Base-by-base conservation (phyloP, 2,113 vertebrate genomes). In the Bostrychus sinensis region DNA sequence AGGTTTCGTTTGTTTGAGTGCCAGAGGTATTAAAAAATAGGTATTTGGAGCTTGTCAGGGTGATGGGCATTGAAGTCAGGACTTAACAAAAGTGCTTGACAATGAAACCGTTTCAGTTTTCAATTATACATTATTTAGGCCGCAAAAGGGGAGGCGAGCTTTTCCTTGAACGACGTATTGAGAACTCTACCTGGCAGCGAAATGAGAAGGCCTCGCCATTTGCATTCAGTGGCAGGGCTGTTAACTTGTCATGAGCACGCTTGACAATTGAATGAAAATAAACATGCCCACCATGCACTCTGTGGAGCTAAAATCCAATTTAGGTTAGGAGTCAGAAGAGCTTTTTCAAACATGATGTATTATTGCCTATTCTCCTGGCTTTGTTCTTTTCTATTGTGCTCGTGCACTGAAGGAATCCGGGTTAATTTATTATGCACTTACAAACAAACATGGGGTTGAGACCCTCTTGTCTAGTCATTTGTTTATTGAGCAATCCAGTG, bases 171-270 rank as follows among this genome's bases (percentile, higher is more conserved):
- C 51, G 78, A 83, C 83, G 82, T 48, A 55, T 82, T 82, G 73
- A 77, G 63, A 77, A 65, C 68, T 74, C 77, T 75, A 89, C 84
- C 84, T 86, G 84, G 80, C 78, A 83, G 82, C 34, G 46, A 81
- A 86, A 84, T 81, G 61, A 84, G 77, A 83, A 75, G 72, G 60
- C 65, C 48, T 46, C 60, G 56, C 53, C 53, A 85, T 81, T 88
- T 85, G 82, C 85, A 76, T 83, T 82, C 75, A 58, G 36, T 70
- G 68, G 61, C 68, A 46, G 39, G 53, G 73, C 80, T 86, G 75
- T 84, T 87, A 86, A 86, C 87, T 81, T 89, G 85, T 86, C 89
- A 85, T 72, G 74, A 72, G 72, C 30, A 68, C 50, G 23, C 78
- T 77, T 84, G 83, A 87, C 74, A 73, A 72, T 64, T 72, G 76